Conservation (phyloP, 2,888 invertebrate genomes). For the Synergus japonicus region DNA sequence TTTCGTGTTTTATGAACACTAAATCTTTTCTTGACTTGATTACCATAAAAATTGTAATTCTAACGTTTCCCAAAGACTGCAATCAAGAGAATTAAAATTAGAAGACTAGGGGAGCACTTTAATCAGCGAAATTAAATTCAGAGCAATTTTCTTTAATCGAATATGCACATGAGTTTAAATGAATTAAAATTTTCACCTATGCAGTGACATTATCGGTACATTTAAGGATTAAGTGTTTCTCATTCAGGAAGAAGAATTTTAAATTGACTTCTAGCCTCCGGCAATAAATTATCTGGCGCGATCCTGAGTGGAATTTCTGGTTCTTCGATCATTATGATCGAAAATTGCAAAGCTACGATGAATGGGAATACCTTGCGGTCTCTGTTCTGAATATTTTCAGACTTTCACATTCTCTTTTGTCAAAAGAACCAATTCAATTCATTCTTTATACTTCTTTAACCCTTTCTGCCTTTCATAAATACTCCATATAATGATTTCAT, state of each 20-base stretch:
- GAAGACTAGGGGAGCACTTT: background rate
- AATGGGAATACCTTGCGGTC: conserved; percentile 1
- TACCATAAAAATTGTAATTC: background rate
- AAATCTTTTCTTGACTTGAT: too few species aligned
- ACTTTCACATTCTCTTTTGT: conserved; percentile 27
- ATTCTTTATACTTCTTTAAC: conserved; percentile 1
- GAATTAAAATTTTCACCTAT: conserved; percentile 32
- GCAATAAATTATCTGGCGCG: conserved; percentile 23
- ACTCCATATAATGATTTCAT: background rate
- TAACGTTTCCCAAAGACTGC: background rate
- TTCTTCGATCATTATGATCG: conserved; percentile 30
- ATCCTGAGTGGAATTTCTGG: conserved; percentile 30
- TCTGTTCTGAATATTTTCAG: conserved; percentile 18
- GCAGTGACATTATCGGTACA: conserved; percentile 16
- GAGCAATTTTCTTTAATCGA: conserved; percentile 15
- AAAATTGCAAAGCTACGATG: conserved; percentile 13
- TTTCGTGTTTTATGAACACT: too few species aligned
- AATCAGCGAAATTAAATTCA: conserved; percentile 25
- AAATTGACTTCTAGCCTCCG: conserved; percentile 23
- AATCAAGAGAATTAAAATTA: conserved; percentile 2
- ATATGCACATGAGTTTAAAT: background rate
- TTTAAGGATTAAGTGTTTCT: conserved; percentile 38
- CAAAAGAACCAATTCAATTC: background rate
- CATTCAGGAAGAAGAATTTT: conserved; percentile 39
- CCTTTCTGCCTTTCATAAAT: background rate